Evolutionary conservation across 2,888 invertebrate species (phyloP).

Genomic region (Protodeltote pygarga): DNA sequence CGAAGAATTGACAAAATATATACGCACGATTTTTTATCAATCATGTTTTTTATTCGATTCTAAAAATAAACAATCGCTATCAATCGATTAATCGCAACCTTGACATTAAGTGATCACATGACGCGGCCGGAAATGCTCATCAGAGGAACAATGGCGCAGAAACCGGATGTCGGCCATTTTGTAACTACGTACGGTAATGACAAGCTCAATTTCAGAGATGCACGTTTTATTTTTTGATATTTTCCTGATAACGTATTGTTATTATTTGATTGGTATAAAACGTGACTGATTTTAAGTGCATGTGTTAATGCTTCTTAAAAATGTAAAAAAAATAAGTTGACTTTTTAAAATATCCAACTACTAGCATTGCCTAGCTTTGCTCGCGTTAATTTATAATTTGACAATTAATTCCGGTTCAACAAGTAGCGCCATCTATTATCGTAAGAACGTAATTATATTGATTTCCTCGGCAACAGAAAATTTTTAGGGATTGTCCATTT

Average conservation of each 20-base stretch:
- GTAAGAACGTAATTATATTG: too few species aligned
- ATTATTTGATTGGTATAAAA: neutral
- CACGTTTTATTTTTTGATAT: slow-evolving; percentile 26
- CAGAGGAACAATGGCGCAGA: slow-evolving; percentile 45
- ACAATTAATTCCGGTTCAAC: too few species aligned
- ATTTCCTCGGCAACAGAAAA: too few species aligned
- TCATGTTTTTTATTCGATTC: slow-evolving; percentile 2
- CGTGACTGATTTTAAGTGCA: slow-evolving; percentile 8
- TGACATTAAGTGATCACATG: slow-evolving; percentile 45
- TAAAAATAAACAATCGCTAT: slow-evolving; percentile 9
- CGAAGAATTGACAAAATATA: too few species aligned
- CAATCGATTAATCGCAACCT: slow-evolving; percentile 41
- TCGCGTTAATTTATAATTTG: too few species aligned
- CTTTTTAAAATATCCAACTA: too few species aligned
- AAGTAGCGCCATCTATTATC: too few species aligned
- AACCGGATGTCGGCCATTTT: slow-evolving; percentile 46
- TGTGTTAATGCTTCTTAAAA: neutral
- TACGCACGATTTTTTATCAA: neutral
- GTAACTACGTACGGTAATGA: slow-evolving; percentile 30
- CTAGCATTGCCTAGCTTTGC: too few species aligned
- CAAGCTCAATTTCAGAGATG: slow-evolving; percentile 41
- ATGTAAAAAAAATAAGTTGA: too few species aligned
- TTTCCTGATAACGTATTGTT: slow-evolving; percentile 7
- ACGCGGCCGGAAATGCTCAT: slow-evolving; percentile 48
- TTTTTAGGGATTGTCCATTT: too few species aligned